Evolutionary conservation across 2,797 vertebrate species (phyloP).

Genomic region (Molothrus aeneus): DNA sequence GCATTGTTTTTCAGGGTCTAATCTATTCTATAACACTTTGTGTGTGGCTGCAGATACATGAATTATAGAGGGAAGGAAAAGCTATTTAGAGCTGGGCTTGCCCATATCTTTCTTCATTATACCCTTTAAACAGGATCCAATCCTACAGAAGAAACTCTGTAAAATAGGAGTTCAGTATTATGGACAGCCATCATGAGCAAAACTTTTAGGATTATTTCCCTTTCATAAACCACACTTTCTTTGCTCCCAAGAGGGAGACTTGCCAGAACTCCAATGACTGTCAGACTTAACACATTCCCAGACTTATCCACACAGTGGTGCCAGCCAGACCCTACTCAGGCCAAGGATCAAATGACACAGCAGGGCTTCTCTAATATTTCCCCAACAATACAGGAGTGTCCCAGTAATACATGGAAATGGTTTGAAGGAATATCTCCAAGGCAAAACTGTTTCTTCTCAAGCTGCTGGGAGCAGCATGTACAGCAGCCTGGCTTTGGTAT

Average conservation of each 20-base stretch:
- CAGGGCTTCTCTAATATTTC: background rate
- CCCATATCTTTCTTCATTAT: background rate
- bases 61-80: background rate
- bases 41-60: background rate
- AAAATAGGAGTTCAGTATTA: background rate
- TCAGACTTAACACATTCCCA: background rate
- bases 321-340: background rate
- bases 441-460: background rate
- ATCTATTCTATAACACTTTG: background rate
- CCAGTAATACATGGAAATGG: background rate
- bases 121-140: background rate
- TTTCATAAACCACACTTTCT: background rate
- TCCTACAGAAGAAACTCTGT: accelerated
- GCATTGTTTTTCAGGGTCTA: background rate
- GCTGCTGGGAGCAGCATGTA: background rate
- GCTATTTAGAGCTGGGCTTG: background rate
- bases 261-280: background rate
- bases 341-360: background rate
- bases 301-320: background rate
- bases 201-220: background rate
- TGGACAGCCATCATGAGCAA: background rate
- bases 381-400: background rate
- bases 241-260: background rate
- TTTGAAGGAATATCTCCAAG: background rate
- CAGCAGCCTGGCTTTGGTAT: background rate